phyloP scores from a whole-genome alignment of 2,888 invertebrate genomes.

The Drosophila histrio region DNA sequence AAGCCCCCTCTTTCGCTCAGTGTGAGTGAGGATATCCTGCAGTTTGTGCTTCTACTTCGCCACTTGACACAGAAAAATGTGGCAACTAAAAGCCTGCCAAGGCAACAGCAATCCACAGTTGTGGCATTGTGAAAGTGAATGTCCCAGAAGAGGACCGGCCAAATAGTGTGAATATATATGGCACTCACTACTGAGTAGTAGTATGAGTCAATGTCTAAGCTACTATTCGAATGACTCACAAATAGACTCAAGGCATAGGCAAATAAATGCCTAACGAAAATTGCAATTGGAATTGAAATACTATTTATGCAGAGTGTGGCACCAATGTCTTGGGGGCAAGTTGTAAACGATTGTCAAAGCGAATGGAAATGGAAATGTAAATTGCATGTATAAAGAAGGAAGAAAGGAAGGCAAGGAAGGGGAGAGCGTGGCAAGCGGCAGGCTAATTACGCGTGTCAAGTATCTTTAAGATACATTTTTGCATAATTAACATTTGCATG shows the following conservation, averaged over 20 bases:
- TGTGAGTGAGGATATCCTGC: slow-evolving; percentile 50
- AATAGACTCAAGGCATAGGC: not conserved
- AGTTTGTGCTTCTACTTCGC: slow-evolving; percentile 14
- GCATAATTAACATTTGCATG: slow-evolving; percentile 47
- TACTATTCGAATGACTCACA: slow-evolving; percentile 13
- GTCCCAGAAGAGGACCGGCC: not conserved
- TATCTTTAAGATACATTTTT: slow-evolving; percentile 47
- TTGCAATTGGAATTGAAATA: slow-evolving; percentile 6
- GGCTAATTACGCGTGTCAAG: slow-evolving; percentile 50
- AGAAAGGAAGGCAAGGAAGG: not conserved
- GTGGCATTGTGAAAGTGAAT: slow-evolving; percentile 30
- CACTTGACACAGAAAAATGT: slow-evolving; percentile 56
- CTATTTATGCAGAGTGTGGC: not conserved
- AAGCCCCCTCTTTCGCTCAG: not conserved
- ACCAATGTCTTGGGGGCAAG: not conserved
- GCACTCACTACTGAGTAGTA: slow-evolving; percentile 1
- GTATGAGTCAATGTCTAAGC: slow-evolving; percentile 9
- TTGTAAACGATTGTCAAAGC: not conserved
- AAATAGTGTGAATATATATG: slow-evolving; percentile 8
- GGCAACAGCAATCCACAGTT: slow-evolving; percentile 17
- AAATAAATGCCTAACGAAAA: not conserved
- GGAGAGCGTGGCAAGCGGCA: not conserved
- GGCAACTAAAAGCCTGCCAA: slow-evolving; percentile 45
- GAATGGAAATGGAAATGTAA: slow-evolving; percentile 12
- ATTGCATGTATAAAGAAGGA: not conserved